phyloP scores from a whole-genome alignment of 2,888 invertebrate genomes.

The Blomia tropicalis region DNA sequence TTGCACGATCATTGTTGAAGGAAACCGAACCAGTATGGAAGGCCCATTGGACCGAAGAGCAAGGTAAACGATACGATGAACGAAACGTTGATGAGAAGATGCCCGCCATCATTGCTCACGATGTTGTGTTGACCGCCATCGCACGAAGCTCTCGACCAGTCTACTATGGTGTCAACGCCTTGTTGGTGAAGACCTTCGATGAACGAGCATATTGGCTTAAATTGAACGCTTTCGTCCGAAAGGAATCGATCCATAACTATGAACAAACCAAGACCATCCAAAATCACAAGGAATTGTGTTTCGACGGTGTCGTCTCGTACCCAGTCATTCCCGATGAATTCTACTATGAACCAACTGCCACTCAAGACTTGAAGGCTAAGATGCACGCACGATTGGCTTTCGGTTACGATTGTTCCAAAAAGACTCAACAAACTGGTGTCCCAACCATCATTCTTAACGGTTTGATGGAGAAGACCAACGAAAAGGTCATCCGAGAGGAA shows the following conservation, averaged over 20 bases:
- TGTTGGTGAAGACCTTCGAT: conserved; percentile 19
- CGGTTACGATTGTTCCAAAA: conserved; percentile 17
- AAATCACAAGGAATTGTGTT: conserved; percentile 10
- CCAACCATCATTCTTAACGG: conserved; percentile 12
- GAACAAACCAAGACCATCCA: neutral
- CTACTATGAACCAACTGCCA: conserved; percentile 14
- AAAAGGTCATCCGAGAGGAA: conserved; percentile 10
- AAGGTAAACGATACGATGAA: neutral
- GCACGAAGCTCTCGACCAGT: conserved; percentile 8
- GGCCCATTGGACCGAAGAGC: neutral
- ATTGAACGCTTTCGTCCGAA: conserved; percentile 3
- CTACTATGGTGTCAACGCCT: conserved; percentile 18
- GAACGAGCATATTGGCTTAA: conserved; percentile 19
- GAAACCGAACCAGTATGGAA: conserved; percentile 21
- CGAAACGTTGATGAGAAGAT: neutral
- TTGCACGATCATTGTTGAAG: conserved; percentile 12
- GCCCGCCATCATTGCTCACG: conserved; percentile 20
- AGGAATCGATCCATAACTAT: neutral
- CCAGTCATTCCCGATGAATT: conserved; percentile 14
- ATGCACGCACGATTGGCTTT: conserved; percentile 19
- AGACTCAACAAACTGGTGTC: neutral
- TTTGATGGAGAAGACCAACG: conserved; percentile 19
- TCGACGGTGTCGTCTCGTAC: conserved; percentile 15
- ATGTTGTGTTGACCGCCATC: conserved; percentile 15
- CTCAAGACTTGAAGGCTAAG: conserved; percentile 16